phyloP scores from a whole-genome alignment of 2,888 invertebrate genomes.

The Thymelicus acteon region DNA sequence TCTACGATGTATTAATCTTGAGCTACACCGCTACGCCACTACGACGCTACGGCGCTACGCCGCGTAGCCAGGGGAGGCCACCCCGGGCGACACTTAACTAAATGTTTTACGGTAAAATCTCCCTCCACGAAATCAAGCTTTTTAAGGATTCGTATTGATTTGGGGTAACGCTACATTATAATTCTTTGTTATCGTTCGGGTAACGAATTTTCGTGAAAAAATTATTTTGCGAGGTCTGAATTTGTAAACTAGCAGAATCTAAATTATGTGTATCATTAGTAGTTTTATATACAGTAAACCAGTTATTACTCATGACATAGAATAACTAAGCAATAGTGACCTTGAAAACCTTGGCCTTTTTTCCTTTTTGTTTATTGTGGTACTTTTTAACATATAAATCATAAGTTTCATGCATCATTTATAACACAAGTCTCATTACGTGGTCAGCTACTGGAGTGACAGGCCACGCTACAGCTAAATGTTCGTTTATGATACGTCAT shows the following conservation, averaged over 20 bases:
- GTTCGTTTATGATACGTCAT: constrained; percentile 30
- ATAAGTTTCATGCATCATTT: constrained; percentile 22
- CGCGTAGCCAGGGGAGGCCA: constrained; percentile 52
- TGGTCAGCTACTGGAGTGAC: constrained; percentile 7
- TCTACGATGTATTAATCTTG: constrained; percentile 82
- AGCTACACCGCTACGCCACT: constrained; percentile 63
- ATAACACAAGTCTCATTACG: constrained; percentile 21
- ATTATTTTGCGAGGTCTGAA: neutral
- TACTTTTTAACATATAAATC: constrained; percentile 8
- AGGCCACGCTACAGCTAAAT: constrained; percentile 24
- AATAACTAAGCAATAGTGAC: too few relatives aligned
- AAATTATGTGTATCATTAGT: too few relatives aligned
- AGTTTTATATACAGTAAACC: too few relatives aligned
- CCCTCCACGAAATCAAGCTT: constrained; percentile 37
- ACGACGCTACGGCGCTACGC: constrained; percentile 52
- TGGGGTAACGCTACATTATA: constrained; percentile 29
- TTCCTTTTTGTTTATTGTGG: neutral
- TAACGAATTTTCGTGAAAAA: neutral
- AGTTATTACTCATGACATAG: too few relatives aligned
- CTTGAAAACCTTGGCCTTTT: neutral
- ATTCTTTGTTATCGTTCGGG: constrained; percentile 15
- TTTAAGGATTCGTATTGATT: constrained; percentile 38
- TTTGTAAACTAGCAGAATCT: too few relatives aligned
- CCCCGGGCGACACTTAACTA: constrained; percentile 53
- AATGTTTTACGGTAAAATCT: constrained; percentile 50